Percentiles rank a stretch among this genome's conserved stretches.
phyloP scores from a whole-genome alignment of 2,888 invertebrate genomes.

The Lithophane leautieri region DNA sequence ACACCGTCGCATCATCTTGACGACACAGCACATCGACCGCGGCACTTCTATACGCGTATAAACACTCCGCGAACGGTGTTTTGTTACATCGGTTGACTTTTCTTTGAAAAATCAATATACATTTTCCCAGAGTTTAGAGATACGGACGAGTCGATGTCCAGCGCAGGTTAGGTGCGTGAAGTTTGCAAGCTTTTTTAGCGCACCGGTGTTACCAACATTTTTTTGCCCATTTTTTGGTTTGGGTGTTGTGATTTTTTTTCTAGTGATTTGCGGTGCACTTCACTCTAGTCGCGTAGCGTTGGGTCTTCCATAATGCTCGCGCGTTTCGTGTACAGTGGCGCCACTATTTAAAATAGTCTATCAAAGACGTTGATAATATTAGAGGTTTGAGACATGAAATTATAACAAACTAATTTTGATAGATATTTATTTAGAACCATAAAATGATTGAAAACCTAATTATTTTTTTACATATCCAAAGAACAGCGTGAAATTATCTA shows the following conservation, averaged over 20 bases:
- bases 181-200: slow-evolving; percentile 91
- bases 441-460: background rate
- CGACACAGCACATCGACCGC: slow-evolving; percentile 89
- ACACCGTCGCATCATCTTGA: slow-evolving; percentile 89
- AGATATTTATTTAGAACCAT: slow-evolving; percentile 37
- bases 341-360: slow-evolving; percentile 68
- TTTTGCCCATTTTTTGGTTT: slow-evolving; percentile 90
- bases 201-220: slow-evolving; percentile 91
- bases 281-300: slow-evolving; percentile 77
- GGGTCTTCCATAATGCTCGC: slow-evolving; percentile 85
- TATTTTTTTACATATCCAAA: background rate
- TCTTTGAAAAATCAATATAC: slow-evolving; percentile 91
- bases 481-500: background rate
- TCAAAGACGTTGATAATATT: slow-evolving; percentile 46
- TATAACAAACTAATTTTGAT: slow-evolving; percentile 26
- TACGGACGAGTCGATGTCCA: slow-evolving; percentile 91
- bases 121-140: slow-evolving; percentile 90
- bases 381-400: slow-evolving; percentile 43
- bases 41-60: slow-evolving; percentile 88
- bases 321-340: slow-evolving; percentile 74
- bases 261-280: slow-evolving; percentile 86
- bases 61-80: slow-evolving; percentile 90
- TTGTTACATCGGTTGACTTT: slow-evolving; percentile 91
- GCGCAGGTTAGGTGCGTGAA: slow-evolving; percentile 91
- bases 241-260: slow-evolving; percentile 89